Conservation (phyloP, 1,140 invertebrate species). For the Rhynchophorus ferrugineus region DNA sequence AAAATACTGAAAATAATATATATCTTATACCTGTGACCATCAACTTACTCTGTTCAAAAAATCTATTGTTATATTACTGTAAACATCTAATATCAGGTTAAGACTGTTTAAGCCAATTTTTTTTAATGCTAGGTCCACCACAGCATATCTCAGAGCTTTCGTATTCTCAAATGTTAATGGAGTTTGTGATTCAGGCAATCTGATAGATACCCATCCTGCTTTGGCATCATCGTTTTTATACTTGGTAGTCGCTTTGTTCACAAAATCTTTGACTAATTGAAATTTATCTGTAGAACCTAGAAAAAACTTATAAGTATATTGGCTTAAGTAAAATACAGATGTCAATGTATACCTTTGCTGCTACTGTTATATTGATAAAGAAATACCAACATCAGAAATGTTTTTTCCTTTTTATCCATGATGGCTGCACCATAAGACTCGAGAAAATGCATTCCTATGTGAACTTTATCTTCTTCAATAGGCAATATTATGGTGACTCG, state of each 20-base stretch:
- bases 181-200: conserved; percentile 44
- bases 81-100: conserved; percentile 55
- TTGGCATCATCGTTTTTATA: conserved; percentile 61
- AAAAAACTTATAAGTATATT: conserved; percentile 4
- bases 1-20: background rate
- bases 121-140: conserved; percentile 61
- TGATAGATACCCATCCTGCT: conserved; percentile 64
- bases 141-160: conserved; percentile 53
- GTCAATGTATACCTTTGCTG: conserved; percentile 50
- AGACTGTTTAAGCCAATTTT: conserved; percentile 66
- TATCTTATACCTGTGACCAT: no score
- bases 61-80: conserved; percentile 64
- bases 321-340: no score
- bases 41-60: conserved; percentile 73
- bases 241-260: conserved; percentile 54
- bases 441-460: conserved; percentile 56
- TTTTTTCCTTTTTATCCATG: conserved; percentile 70
- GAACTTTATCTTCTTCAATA: conserved; percentile 47
- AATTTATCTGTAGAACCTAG: conserved; percentile 48
- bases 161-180: conserved; percentile 30
- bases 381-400: conserved; percentile 61
- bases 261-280: conserved; percentile 55
- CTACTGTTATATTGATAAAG: conserved; percentile 42
- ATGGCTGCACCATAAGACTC: conserved; percentile 60
- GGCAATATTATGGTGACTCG: conserved; percentile 69